Base-by-base conservation (phyloP, 2,888 invertebrate species). In the Serripes groenlandicus region DNA sequence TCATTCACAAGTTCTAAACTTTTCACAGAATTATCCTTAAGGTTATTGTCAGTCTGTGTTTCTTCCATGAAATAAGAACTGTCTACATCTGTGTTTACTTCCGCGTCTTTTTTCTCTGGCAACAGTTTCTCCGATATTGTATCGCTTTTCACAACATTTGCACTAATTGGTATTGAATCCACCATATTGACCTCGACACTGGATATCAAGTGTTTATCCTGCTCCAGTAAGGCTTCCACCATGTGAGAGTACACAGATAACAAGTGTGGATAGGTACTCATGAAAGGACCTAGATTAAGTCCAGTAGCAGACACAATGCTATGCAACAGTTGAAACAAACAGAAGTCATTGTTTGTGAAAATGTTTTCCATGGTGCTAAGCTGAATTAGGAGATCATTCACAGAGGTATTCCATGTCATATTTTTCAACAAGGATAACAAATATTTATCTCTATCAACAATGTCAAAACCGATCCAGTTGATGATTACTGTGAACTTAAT, bases 321-420 rank as follows among this genome's bases (percentile, higher is more conserved):
- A 66, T 95, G 94, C 86, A 96, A 93, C 72, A 96, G 94, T 85
- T 95, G 95, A 90, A 95, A 96, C 79, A 96, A 94, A 89, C 96
- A 96, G 66, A 95, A 92, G 89, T 96, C 96, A 89, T 96, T 96
- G 77, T 95, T 95, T 37, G 94, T 94, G 91, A 96, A 96, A 66
- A 96, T 92, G 42, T 95, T 94, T 84, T 96, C 95, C 56, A 90
- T 95, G 87, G 96, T 96, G 75, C 96, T 93, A 87, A 96, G 95
- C 85, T 95, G 95, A 68, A 92, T 92, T 4, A 94, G 78, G 0
- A 90, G 81, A 23, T 90, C 83, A 26, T 85, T 72, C 7, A 80
- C 82, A 18, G 89, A 37, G 9, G 78, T 62, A 18, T 70, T 73
- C 91, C 91, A 92, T 15, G 69, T 72, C 9, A 92, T 62, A n/a